A percentile compares a stretch with the other conserved stretches of the same genome.
phyloP scores from a whole-genome alignment of 2,797 vertebrate genomes.

The Halcyon leucocephala region DNA sequence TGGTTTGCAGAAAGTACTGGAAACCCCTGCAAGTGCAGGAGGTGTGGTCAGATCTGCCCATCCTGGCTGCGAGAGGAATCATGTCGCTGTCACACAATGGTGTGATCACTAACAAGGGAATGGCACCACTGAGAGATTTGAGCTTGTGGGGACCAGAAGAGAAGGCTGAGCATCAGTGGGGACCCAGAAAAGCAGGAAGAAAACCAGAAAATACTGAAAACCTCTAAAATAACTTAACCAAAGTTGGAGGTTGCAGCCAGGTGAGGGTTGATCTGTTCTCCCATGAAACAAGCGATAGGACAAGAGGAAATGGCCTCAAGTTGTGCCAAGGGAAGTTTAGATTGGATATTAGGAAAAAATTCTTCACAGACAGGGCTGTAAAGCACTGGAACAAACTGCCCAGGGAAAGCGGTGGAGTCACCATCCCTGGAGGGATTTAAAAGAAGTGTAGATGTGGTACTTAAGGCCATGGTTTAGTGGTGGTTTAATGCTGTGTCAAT shows the following conservation, averaged over 20 bases:
- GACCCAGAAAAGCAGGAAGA: background rate
- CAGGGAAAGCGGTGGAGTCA: background rate
- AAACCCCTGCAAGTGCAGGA: background rate
- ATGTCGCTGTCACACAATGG: accelerated
- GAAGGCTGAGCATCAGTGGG: background rate
- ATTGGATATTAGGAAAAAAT: background rate
- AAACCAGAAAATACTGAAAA: background rate
- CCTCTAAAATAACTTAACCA: background rate
- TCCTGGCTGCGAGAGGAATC: background rate
- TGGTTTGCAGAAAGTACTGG: background rate
- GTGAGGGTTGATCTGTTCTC: background rate
- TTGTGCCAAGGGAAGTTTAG: background rate
- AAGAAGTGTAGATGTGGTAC: background rate
- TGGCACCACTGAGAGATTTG: background rate
- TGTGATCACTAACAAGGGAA: background rate
- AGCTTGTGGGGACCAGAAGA: background rate
- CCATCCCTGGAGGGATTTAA: background rate
- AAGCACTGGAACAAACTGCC: background rate
- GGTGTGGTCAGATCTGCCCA: background rate
- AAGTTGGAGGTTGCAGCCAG: background rate
- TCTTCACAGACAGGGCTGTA: background rate
- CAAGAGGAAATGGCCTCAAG: background rate
- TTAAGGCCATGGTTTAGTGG: background rate
- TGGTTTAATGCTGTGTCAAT: background rate
- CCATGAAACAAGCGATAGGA: background rate